Conservation (phyloP, 2,888 invertebrate genomes). For the Rhabditoides inermis region DNA sequence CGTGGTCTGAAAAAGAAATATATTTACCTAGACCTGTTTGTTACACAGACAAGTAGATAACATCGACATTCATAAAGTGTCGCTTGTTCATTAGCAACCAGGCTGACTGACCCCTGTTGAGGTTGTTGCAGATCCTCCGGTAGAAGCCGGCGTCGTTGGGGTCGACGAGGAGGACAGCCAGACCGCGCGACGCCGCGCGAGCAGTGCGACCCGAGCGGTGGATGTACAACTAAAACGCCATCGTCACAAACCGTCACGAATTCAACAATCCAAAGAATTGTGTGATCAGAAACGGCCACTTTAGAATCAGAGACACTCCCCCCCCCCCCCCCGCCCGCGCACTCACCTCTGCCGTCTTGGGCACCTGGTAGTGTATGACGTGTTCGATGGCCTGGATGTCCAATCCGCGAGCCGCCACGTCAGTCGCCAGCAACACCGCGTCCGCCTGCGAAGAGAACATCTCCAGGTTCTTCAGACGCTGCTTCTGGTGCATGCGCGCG, state of each 20-base stretch:
- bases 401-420: constrained; percentile 91
- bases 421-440: constrained; percentile 77
- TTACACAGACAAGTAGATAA: not conserved
- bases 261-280: not conserved
- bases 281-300: not conserved
- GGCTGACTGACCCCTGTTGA: constrained; percentile 67
- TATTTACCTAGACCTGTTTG: constrained; percentile 21
- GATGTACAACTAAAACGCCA: constrained; percentile 75
- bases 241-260: not conserved
- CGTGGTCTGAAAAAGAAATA: constrained; percentile 17
- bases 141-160: constrained; percentile 72
- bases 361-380: constrained; percentile 92
- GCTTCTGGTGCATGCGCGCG: constrained; percentile 78
- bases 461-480: constrained; percentile 85
- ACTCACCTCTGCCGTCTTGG: constrained; percentile 75
- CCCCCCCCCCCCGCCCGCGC: not conserved
- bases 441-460: constrained; percentile 60
- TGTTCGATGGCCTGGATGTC: constrained; percentile 88
- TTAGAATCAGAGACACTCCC: not conserved
- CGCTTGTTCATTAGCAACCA: not conserved
- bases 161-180: constrained; percentile 82
- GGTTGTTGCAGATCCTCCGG: constrained; percentile 70
- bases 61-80: not conserved
- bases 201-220: constrained; percentile 95
- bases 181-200: constrained; percentile 75